Evolutionary conservation across 1,140 invertebrate genomes (phyloP), one percentile per base, ranked within the genome.

Genomic region (Drusus annulatus): DNA sequence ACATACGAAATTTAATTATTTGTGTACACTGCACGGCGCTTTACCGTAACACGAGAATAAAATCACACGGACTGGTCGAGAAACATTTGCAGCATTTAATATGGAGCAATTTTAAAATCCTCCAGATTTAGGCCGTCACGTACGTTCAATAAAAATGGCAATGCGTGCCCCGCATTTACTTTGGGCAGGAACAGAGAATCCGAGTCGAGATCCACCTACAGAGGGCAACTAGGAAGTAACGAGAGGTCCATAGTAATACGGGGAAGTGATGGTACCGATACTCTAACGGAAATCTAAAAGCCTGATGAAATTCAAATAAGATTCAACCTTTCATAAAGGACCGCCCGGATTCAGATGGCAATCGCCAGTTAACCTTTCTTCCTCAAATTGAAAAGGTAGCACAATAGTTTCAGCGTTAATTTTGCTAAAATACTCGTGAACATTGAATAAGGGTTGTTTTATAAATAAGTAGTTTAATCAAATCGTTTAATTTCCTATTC

Each of bases 71-170:
- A 65, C 62, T 31, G 56, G 19, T 28, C 28, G 28, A 28, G 21
- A n/a, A 15, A 65, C 23, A 54, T 56, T 74, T 52, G 50, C 6
- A 56, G 15, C 21, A 23, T 71, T 71, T 19, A 78, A 51, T 19
- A 60, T 36, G 50, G 51, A 71, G 31, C 21, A n/a, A n/a, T 25
- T 79, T 45, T 31, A 76, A 28, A 77, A 73, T 45, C 71, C 45
- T 25, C 50, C 19, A 54, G 45, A 69, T 80, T 76, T 31, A 58
- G n/a, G 50, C 31, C 52, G 74, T 62, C 80, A 81, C 80, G 76
- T 74, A 28, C 15, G 16, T 21, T 76, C 19, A 81, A 81, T 81
- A 65, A 81, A 80, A 80, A 54, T 50, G 31, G 63, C 36, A 5
- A 68, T 81, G 80, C 80, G 80, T 74, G 80, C 52, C 21, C 21